Evolutionary conservation across 2,888 invertebrate genomes (phyloP), one percentile per base, ranked within the genome.

Genomic region (Drosophila maculinotata): DNA sequence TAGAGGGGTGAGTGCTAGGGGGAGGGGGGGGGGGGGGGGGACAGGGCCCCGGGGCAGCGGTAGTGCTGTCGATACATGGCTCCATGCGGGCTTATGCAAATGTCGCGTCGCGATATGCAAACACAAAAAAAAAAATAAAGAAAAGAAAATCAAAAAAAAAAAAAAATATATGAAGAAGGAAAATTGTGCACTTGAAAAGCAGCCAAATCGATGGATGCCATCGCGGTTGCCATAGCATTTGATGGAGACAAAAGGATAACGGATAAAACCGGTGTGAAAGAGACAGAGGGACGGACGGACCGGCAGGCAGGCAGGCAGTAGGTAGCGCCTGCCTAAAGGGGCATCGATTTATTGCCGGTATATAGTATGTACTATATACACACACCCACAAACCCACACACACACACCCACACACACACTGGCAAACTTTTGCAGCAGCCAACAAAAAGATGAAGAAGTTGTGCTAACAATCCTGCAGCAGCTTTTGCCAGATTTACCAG

Each of bases 1-100:
- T 47, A 33, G 41, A 52, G 52, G 39, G 23, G 23, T 12, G 8
- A 8, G 47, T 0, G n/a, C 6, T 15, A 14, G 33, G 20, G 33
- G 41, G 12, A 12, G 10, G 10, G n/a, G 26, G 41, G 49, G 25
- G n/a, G n/a, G n/a, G n/a, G n/a, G n/a, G n/a, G n/a, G n/a, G n/a
- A n/a, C n/a, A n/a, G n/a, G n/a, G n/a, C n/a, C n/a, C n/a, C n/a
- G n/a, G n/a, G n/a, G n/a, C n/a, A n/a, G n/a, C n/a, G n/a, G n/a
- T n/a, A n/a, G n/a, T 25, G 57, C 36, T 28, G 25, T 26, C 67
- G 59, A 59, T 71, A 65, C 69, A 58, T 26, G 74, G 71, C 71
- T 71, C 57, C 59, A 83, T 82, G 83, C 66, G 72, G 82, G 76
- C 76, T 79, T 79, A 85, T 79, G 79, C 79, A 79, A 79, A 79